Evolutionary conservation across 2,113 vertebrate species (phyloP).

Genomic region (Varanus salvator): DNA sequence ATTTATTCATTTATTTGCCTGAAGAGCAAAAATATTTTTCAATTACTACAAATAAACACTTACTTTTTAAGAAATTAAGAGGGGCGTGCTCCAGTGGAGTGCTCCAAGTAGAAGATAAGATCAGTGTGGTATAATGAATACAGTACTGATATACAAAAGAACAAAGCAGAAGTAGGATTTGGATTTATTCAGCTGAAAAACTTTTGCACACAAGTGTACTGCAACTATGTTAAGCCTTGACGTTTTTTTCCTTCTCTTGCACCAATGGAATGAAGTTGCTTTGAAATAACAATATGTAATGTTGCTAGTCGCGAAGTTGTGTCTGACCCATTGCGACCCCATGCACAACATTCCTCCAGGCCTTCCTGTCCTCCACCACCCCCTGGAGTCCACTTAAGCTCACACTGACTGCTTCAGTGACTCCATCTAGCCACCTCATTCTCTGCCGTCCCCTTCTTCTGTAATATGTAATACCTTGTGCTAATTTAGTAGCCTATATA

Average conservation of each 20-base stretch:
- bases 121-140: not conserved
- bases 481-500: not conserved
- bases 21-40: no score
- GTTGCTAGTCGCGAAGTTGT: no score
- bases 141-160: not conserved
- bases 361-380: no score
- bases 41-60: no score
- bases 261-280: not conserved
- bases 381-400: no score
- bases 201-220: not conserved
- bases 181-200: not conserved
- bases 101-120: not conserved
- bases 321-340: no score
- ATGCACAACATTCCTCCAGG: no score
- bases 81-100: not conserved
- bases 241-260: not conserved
- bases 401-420: no score
- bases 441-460: no score
- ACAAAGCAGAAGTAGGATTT: not conserved
- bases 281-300: not conserved
- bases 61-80: no score
- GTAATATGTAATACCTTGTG: not conserved
- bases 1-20: no score
- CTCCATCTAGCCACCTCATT: no score
- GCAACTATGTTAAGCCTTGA: not conserved